A percentile compares a stretch with the other conserved stretches of the same genome.
Evolutionary conservation across 2,888 invertebrate species (phyloP).

Genomic region (Drosophila anomalipes): DNA sequence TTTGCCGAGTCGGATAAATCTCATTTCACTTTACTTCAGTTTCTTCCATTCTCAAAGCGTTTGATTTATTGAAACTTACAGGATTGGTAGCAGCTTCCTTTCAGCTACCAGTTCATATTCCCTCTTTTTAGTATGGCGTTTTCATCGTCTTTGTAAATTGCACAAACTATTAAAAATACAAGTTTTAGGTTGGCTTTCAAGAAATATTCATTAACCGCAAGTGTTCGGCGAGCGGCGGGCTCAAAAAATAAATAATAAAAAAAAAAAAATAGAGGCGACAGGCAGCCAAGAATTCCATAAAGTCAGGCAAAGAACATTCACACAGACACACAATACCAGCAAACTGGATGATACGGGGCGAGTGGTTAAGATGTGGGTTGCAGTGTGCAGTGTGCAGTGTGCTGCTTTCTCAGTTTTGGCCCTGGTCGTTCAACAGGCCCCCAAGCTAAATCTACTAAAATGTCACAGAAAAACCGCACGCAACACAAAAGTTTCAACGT

Average conservation of each 20-base stretch:
- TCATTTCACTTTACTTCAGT: neutral
- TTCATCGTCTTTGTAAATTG: slow-evolving; percentile 40
- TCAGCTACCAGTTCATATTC: neutral
- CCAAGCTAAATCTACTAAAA: slow-evolving; percentile 63
- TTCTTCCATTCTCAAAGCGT: slow-evolving; percentile 1
- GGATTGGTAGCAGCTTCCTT: neutral
- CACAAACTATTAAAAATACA: slow-evolving; percentile 47
- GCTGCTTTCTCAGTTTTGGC: slow-evolving; percentile 8
- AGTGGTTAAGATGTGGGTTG: slow-evolving; percentile 20
- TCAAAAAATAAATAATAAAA: slow-evolving; percentile 12
- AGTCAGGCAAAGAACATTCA: slow-evolving; percentile 28
- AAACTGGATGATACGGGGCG: slow-evolving; percentile 19
- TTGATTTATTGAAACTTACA: slow-evolving; percentile 25
- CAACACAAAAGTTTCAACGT: slow-evolving; percentile 69
- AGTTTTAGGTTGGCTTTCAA: slow-evolving; percentile 46
- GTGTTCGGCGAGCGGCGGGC: slow-evolving; percentile 35
- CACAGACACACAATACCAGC: slow-evolving; percentile 28
- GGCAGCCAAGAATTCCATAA: slow-evolving; percentile 52
- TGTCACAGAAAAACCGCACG: slow-evolving; percentile 71
- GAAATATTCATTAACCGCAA: slow-evolving; percentile 58
- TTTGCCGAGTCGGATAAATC: neutral
- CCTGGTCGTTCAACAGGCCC: slow-evolving; percentile 34
- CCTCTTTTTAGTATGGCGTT: neutral
- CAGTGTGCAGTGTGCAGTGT: neutral
- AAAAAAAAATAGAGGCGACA: slow-evolving; percentile 12